Evolutionary conservation across 2,888 invertebrate species (phyloP), one percentile per base, ranked within the genome.

Genomic region (Caenorhabditis macrosperma): DNA sequence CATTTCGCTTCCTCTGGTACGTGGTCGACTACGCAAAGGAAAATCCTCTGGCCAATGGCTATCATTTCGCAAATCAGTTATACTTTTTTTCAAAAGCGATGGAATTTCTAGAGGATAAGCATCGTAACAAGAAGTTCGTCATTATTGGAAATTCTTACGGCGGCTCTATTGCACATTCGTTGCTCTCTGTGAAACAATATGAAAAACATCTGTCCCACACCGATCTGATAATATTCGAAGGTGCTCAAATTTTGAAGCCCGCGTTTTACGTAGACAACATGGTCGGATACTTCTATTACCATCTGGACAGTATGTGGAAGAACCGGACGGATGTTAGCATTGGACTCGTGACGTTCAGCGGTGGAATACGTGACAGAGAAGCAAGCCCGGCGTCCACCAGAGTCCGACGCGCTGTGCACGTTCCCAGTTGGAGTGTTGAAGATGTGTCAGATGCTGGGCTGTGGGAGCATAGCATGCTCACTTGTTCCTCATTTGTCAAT

Each of bases 41-140:
- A n/a, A 2, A 6, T n/a, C 4, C 44, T 20, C 4, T 44, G 5
- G 6, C 38, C 2, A 44, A 44, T 9, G 44, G 44, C 4, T 44
- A 17, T 17, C 44, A 44, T 9, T 44, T 44, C 20, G 17, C 44
- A 17, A 44, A n/a, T 9, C 44, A 44, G 44, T 44, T 17, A 5
- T 4, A 9, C 17, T 44, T 9, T 20, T 17, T 94, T 0, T 88
- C 97, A 22, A 95, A 94, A 92, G 97, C 97, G 64, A 95, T 93
- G 63, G 93, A 93, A 85, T 94, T 97, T 88, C 38, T 55, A 0
- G 26, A 55, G 1, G 55, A 24, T 24, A 28, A 20, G 28, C 12
- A 30, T 20, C 15, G 7, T 5, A 52, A 38, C 6, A 30, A 41
- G 48, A 30, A 80, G 82, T 59, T 82, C 1, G 38, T 83, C 5